A percentile compares a stretch with the other conserved stretches of the same genome.
These are phyloP conservation scores for Empis stercorea DNA, from an alignment of 2,888 invertebrate species.

Conservation along the genomic window DNA sequence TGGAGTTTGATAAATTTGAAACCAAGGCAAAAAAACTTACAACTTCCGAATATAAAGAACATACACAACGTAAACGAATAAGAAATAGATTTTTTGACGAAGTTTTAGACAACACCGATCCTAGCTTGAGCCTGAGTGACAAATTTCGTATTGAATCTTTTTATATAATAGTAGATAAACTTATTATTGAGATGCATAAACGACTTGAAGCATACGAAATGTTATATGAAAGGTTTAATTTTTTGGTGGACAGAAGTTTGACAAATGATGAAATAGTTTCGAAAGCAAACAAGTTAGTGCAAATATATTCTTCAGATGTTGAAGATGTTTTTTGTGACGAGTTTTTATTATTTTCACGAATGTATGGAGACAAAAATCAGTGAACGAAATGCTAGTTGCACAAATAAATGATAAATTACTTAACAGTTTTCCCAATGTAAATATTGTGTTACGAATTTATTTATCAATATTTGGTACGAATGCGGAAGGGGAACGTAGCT, in stretches of 20 bases:
- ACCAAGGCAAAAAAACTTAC: too few species aligned
- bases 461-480: not conserved
- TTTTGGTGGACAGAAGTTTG: not conserved
- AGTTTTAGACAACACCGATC: too few species aligned
- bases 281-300: not conserved
- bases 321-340: not conserved
- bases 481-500: not conserved
- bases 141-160: not conserved
- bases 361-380: not conserved
- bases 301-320: too few species aligned
- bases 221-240: not conserved
- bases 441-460: not conserved
- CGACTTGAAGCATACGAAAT: not conserved
- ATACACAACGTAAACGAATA: too few species aligned
- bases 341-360: not conserved
- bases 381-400: not conserved
- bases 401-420: not conserved
- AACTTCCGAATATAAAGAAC: too few species aligned
- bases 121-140: too few species aligned
- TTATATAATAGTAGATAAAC: not conserved
- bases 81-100: too few species aligned
- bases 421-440: not conserved
- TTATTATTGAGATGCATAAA: not conserved
- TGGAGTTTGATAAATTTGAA: too few species aligned
- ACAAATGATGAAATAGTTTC: not conserved